These are phyloP conservation scores for Drosophila orena DNA, from an alignment of 1,140 invertebrate genomes.

Conservation along the genomic window DNA sequence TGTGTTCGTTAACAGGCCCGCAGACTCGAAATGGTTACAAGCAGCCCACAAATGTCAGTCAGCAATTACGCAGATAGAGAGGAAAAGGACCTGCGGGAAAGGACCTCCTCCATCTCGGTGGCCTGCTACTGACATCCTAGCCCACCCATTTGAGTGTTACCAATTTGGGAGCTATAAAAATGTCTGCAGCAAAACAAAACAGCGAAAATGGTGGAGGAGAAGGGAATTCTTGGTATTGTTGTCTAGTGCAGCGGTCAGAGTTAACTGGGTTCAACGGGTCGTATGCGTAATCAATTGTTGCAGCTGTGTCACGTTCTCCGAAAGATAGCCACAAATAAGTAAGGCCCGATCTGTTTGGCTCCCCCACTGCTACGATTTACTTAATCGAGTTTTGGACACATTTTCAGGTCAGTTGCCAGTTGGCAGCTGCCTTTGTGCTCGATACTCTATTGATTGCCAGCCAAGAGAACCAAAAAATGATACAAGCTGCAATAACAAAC, in stretches of 20 bases:
- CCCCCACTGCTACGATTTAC: slow-evolving; percentile 63
- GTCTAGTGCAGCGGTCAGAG: slow-evolving; percentile 49
- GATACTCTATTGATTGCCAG: slow-evolving; percentile 57
- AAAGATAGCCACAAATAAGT: slow-evolving; percentile 31
- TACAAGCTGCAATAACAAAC: slow-evolving; percentile 32
- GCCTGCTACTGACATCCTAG: slow-evolving; percentile 54
- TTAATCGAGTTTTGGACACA: slow-evolving; percentile 75
- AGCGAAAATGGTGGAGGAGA: slow-evolving; percentile 10
- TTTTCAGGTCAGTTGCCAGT: slow-evolving; percentile 80
- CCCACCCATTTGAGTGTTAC: slow-evolving; percentile 22
- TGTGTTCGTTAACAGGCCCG: slow-evolving; percentile 43
- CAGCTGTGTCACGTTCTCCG: slow-evolving; percentile 57
- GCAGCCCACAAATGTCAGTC: slow-evolving; percentile 47
- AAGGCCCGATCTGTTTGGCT: slow-evolving; percentile 4
- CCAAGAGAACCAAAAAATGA: slow-evolving; percentile 25
- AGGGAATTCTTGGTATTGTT: slow-evolving; percentile 31
- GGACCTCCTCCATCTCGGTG: slow-evolving; percentile 6
- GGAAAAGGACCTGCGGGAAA: not conserved
- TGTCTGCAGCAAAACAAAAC: slow-evolving; percentile 66
- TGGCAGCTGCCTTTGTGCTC: slow-evolving; percentile 62
- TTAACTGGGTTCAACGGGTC: slow-evolving; percentile 56
- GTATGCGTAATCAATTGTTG: slow-evolving; percentile 81
- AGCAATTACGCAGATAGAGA: slow-evolving; percentile 47
- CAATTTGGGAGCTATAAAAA: slow-evolving; percentile 71
- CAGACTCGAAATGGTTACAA: slow-evolving; percentile 26